These are phyloP conservation scores for Characodon lateralis DNA, from an alignment of 2,797 vertebrate species.

Conservation along the genomic window DNA sequence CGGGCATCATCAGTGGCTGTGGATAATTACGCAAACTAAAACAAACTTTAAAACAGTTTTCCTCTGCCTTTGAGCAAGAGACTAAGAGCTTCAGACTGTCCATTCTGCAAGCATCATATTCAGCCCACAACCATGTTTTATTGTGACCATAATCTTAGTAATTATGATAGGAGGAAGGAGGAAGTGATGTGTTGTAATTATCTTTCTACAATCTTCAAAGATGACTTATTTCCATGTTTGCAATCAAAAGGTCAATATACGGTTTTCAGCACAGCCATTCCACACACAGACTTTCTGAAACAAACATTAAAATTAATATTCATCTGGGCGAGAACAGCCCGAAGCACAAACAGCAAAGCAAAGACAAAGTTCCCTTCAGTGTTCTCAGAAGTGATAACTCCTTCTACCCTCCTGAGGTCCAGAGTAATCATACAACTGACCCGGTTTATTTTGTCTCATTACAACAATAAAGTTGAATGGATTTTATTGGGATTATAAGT, in stretches of 20 bases:
- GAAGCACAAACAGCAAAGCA: conserved; percentile 6
- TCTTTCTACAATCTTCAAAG: neutral
- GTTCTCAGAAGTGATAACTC: conserved; percentile 6
- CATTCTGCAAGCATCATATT: conserved; percentile 15
- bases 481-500: neutral
- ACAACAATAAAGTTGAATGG: neutral
- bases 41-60: conserved; percentile 49
- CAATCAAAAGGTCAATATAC: neutral
- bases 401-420: neutral
- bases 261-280: neutral
- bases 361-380: conserved; percentile 9
- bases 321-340: conserved; percentile 29
- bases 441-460: neutral
- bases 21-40: conserved; percentile 74
- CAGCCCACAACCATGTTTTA: conserved; percentile 15
- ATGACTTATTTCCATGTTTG: neutral
- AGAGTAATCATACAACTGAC: neutral
- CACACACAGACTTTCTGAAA: neutral
- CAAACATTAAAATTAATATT: conserved; percentile 58
- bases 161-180: conserved; percentile 24
- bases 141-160: neutral
- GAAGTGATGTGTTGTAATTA: conserved; percentile 25
- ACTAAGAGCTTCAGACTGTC: conserved; percentile 15
- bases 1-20: conserved; percentile 53
- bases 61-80: neutral